Evolutionary conservation across 2,888 invertebrate species (phyloP).

Genomic region (Philhelius pedissequus): DNA sequence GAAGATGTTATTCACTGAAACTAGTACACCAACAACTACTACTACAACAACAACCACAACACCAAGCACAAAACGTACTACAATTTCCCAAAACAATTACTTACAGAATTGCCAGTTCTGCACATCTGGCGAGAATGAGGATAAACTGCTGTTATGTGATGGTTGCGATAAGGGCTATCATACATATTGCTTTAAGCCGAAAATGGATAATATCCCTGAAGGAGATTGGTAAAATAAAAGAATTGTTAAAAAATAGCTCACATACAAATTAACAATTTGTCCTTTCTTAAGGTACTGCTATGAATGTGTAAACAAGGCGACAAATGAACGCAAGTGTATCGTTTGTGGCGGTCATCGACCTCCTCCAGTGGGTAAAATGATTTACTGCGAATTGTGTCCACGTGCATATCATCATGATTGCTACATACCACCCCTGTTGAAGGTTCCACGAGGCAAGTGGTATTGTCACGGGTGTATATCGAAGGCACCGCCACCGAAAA

Average conservation of each 20-base stretch:
- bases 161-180: constrained; percentile 99
- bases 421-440: constrained; percentile 90
- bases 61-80: constrained; percentile 77
- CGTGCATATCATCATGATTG: constrained; percentile 96
- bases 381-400: constrained; percentile 94
- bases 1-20: constrained; percentile 67
- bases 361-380: constrained; percentile 82
- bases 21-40: constrained; percentile 68
- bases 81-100: constrained; percentile 73
- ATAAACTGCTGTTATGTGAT: constrained; percentile 95
- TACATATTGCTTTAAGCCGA: constrained; percentile 98
- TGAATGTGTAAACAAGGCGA: constrained; percentile 95
- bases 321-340: constrained; percentile 95
- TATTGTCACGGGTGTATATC: constrained; percentile 92
- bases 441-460: constrained; percentile 92
- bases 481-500: constrained; percentile 89
- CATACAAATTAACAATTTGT: neutral
- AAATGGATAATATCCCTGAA: constrained; percentile 97
- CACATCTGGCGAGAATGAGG: constrained; percentile 96
- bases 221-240: constrained; percentile 92
- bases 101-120: constrained; percentile 98
- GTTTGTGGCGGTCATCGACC: constrained; percentile 90
- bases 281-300: constrained; percentile 89
- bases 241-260: neutral
- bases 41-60: constrained; percentile 70